Percentiles rank a stretch among this genome's conserved stretches.
Evolutionary conservation across 2,113 vertebrate species (phyloP).

Genomic region (Nibea albiflora): DNA sequence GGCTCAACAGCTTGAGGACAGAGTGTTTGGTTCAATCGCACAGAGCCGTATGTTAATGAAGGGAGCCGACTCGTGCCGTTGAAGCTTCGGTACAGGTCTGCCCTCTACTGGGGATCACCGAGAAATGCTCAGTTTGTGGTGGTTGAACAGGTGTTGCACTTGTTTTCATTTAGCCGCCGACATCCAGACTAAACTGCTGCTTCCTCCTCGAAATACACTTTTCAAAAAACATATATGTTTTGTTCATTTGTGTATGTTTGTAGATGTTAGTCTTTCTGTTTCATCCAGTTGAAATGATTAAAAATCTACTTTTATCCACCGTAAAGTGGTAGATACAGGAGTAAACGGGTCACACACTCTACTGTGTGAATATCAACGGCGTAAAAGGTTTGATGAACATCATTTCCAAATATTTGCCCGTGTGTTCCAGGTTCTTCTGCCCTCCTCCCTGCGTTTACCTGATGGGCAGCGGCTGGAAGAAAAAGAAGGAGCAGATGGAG

Average conservation of each 20-base stretch:
- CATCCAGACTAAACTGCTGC: not conserved
- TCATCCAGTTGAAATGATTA: not conserved
- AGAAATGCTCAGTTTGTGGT: not conserved
- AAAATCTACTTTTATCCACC: not conserved
- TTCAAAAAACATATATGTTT: not conserved
- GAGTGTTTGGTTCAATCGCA: slow-evolving; percentile 18
- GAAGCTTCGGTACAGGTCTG: slow-evolving; percentile 32
- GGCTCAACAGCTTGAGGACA: slow-evolving; percentile 18
- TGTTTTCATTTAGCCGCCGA: not conserved
- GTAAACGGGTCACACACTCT: not conserved
- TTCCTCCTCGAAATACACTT: not conserved
- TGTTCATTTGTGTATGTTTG: not conserved
- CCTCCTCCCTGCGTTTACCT: slow-evolving; percentile 99
- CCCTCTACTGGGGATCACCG: slow-evolving; percentile 64
- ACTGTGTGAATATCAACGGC: not conserved
- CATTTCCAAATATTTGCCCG: not conserved
- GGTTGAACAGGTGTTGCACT: not conserved
- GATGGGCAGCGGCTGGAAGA: slow-evolving; percentile 99
- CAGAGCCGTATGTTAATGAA: not conserved
- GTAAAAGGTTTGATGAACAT: no score
- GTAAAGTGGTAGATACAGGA: not conserved
- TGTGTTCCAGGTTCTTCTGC: slow-evolving; percentile 93
- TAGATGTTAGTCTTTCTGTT: not conserved
- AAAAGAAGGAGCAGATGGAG: slow-evolving; percentile 99
- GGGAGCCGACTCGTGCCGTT: not conserved